Percentiles rank a stretch among this genome's conserved stretches.
Conservation (phyloP, 2,113 vertebrate genomes). For the Vidua macroura region DNA sequence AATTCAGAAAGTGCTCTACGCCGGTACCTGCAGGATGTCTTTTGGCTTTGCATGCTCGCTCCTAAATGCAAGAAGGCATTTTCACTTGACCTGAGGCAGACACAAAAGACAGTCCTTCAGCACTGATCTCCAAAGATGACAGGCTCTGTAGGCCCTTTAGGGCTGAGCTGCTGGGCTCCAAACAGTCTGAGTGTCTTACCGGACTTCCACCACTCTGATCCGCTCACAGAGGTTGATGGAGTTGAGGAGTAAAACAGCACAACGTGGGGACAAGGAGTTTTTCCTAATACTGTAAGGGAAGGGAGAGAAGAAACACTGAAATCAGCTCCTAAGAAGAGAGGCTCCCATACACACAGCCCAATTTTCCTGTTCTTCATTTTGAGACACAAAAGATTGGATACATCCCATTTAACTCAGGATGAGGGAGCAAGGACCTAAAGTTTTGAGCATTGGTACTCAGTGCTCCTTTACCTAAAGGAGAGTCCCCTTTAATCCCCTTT, state of each 20-base stretch:
- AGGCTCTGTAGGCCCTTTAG: background rate
- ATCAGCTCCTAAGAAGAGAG: background rate
- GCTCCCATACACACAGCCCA: rapidly evolving
- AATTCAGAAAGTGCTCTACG: background rate
- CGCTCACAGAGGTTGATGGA: conserved; percentile 69
- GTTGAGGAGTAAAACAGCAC: conserved; percentile 65
- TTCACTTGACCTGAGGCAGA: conserved; percentile 51
- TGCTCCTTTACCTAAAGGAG: background rate
- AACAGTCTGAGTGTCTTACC: conserved; percentile 38
- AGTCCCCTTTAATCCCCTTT: background rate
- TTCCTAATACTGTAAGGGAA: conserved; percentile 74
- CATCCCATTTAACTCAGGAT: background rate
- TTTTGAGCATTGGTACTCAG: background rate
- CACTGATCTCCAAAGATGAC: background rate
- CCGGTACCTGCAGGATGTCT: conserved; percentile 60
- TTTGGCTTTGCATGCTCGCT: background rate
- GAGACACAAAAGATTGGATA: background rate
- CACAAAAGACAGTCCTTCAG: background rate
- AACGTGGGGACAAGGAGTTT: conserved; percentile 65
- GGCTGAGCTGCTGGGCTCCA: background rate
- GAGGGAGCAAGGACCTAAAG: background rate
- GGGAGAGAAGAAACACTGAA: background rate
- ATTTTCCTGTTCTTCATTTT: background rate
- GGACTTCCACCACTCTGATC: conserved; percentile 59
- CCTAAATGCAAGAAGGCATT: conserved; percentile 48